Percentiles rank a stretch among this genome's conserved stretches.
Conservation (phyloP, 2,797 vertebrate genomes). For the Moxostoma hubbsi region DNA sequence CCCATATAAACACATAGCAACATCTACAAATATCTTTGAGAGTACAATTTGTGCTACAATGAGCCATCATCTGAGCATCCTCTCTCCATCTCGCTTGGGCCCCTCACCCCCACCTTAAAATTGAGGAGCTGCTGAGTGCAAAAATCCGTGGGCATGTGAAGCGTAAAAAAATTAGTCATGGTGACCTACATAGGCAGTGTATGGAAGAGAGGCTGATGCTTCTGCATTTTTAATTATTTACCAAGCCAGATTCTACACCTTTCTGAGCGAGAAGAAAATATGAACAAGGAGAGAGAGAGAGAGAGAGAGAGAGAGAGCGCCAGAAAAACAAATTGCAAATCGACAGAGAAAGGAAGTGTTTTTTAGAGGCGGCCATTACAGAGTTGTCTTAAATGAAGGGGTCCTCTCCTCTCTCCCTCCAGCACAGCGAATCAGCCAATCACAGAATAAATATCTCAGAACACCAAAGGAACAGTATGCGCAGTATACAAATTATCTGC, state of each 20-base stretch:
- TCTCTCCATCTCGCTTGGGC: slow-evolving; percentile 3
- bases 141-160: slow-evolving; percentile 73
- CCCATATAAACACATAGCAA: not conserved
- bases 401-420: not conserved
- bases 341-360: slow-evolving; percentile 56
- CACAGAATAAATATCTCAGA: slow-evolving; percentile 1
- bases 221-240: slow-evolving; percentile 82
- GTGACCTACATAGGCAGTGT: slow-evolving; percentile 82
- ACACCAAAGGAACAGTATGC: not conserved
- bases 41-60: not conserved
- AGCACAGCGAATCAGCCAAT: slow-evolving; percentile 10
- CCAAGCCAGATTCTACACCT: slow-evolving; percentile 66
- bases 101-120: slow-evolving; percentile 10
- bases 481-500: not conserved
- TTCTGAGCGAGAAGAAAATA: slow-evolving; percentile 51
- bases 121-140: slow-evolving; percentile 36
- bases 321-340: slow-evolving; percentile 47
- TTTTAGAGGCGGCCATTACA: slow-evolving; percentile 36
- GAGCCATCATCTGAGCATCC: not conserved
- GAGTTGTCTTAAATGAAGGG: slow-evolving; percentile 5
- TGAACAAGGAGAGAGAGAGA: not conserved
- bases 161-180: slow-evolving; percentile 77
- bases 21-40: slow-evolving; percentile 14
- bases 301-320: not conserved
- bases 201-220: slow-evolving; percentile 55